Percentiles rank a stretch among this genome's conserved stretches.
Conservation (phyloP, 2,888 invertebrate species). For the Rhaphigaster nebulosa region DNA sequence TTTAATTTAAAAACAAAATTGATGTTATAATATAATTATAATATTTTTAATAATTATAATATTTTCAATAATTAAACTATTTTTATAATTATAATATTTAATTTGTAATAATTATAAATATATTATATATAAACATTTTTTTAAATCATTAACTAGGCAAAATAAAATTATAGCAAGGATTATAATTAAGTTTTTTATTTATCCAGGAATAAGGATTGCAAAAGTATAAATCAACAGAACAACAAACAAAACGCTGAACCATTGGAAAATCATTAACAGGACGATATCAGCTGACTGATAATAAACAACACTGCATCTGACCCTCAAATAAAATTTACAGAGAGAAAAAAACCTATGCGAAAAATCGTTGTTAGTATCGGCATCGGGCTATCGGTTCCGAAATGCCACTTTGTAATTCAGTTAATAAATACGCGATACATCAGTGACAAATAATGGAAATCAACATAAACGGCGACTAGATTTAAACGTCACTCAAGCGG, state of each 20-base stretch:
- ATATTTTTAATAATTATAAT: no score
- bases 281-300: neutral
- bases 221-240: neutral
- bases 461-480: neutral
- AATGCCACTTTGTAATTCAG: neutral
- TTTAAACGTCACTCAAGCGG: conserved; percentile 22
- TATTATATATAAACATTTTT: no score
- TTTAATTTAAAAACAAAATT: no score
- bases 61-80: no score
- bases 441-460: neutral
- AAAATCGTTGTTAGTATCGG: neutral
- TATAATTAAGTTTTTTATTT: no score
- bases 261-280: neutral
- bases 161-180: no score
- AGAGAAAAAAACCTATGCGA: neutral
- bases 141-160: no score
- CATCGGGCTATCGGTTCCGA: no score
- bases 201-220: no score
- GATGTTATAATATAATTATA: no score
- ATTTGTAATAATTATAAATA: no score
- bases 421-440: neutral
- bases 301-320: neutral
- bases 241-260: neutral
- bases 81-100: no score
- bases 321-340: neutral